Evolutionary conservation across 2,797 vertebrate genomes (phyloP).

Genomic region (Molossus alvarezi): DNA sequence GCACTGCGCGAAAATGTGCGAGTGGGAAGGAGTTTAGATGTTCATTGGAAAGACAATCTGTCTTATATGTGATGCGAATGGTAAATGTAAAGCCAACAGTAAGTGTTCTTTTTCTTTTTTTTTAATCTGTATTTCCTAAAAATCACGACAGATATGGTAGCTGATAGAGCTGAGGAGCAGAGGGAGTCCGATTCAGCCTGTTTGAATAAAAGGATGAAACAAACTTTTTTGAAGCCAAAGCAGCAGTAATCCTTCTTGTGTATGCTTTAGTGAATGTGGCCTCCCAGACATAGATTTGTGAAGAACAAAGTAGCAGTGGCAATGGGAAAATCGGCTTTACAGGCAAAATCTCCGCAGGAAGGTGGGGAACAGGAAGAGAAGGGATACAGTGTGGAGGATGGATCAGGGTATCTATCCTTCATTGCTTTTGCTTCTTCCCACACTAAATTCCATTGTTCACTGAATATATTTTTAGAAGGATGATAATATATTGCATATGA

Average conservation of each 20-base stretch:
- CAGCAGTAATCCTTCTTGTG: constrained; percentile 85
- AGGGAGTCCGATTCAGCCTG: constrained; percentile 77
- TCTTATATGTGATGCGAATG: background rate
- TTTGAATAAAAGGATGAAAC: constrained; percentile 88
- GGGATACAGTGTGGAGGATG: background rate
- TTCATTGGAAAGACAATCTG: constrained; percentile 21
- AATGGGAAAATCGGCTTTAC: constrained; percentile 58
- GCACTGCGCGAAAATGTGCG: background rate
- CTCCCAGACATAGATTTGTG: constrained; percentile 79
- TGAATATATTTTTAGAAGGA: background rate
- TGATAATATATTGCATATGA: background rate
- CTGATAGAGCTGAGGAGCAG: constrained; percentile 83
- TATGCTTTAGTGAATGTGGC: constrained; percentile 85
- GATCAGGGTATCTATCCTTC: background rate
- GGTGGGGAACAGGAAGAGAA: background rate
- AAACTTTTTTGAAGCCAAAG: constrained; percentile 87
- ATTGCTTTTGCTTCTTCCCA: background rate
- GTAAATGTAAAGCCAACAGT: background rate
- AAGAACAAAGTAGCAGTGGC: constrained; percentile 85
- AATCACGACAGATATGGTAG: constrained; percentile 82
- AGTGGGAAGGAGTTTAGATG: background rate
- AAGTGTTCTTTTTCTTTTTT: constrained; percentile 45
- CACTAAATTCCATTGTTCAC: background rate
- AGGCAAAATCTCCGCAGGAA: constrained; percentile 55
- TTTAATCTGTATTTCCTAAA: constrained; percentile 67